A percentile compares a stretch with the other conserved stretches of the same genome.
phyloP scores from a whole-genome alignment of 2,888 invertebrate genomes.

The Pseudococcus longispinus region DNA sequence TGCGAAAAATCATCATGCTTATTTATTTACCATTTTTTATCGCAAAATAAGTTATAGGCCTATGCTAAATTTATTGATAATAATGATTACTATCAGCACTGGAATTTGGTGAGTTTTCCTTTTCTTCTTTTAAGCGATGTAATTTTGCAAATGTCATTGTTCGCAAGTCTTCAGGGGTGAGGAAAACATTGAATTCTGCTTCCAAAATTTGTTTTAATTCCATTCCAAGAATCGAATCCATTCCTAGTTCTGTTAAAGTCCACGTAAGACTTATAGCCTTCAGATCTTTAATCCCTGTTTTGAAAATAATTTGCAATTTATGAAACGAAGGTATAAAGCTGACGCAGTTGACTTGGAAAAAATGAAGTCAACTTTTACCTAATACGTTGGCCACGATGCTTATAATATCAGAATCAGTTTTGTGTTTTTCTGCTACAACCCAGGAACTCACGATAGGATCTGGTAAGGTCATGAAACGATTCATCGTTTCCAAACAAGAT shows the following conservation, averaged over 20 bases:
- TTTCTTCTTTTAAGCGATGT: slow-evolving; percentile 62
- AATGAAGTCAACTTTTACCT: slow-evolving; percentile 60
- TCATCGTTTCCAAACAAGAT: slow-evolving; percentile 77
- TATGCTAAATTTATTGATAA: background rate
- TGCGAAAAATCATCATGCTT: background rate
- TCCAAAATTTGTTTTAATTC: slow-evolving; percentile 94
- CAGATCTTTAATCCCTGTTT: slow-evolving; percentile 67
- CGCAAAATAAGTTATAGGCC: background rate
- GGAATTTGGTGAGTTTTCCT: background rate
- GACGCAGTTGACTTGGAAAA: no score
- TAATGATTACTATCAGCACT: background rate
- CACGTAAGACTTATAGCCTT: slow-evolving; percentile 75
- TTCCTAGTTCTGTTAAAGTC: slow-evolving; percentile 87
- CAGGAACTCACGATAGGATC: slow-evolving; percentile 78
- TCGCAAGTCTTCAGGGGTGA: slow-evolving; percentile 86
- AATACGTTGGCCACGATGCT: slow-evolving; percentile 73
- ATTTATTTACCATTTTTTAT: no score
- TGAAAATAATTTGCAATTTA: no score
- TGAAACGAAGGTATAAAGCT: no score
- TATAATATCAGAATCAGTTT: slow-evolving; percentile 70
- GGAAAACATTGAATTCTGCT: slow-evolving; percentile 83
- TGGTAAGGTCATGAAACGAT: slow-evolving; percentile 71
- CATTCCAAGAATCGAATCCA: slow-evolving; percentile 96
- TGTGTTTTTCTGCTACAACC: slow-evolving; percentile 83
- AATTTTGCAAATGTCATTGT: slow-evolving; percentile 76